Conservation (phyloP, 2,797 vertebrate species). For the Phalanger gymnotis region DNA sequence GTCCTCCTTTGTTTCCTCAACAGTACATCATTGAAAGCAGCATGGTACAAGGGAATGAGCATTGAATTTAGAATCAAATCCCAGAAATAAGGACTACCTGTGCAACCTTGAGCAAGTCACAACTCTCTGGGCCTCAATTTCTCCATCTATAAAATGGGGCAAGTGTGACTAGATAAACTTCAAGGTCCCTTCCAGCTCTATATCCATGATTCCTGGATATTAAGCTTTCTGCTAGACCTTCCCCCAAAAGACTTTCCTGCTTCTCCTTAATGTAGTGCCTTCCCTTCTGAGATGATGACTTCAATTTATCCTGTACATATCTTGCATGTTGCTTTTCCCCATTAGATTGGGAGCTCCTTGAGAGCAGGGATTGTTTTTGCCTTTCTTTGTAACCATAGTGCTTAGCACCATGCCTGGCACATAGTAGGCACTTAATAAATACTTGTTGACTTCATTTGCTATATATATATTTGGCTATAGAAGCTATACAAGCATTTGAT, state of each 20-base stretch:
- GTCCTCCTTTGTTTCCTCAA: background rate
- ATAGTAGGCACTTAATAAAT: background rate
- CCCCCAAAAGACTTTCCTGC: background rate
- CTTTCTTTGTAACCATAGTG: background rate
- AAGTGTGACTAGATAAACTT: background rate
- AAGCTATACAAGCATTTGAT: background rate
- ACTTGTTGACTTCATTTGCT: background rate
- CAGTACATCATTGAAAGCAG: background rate
- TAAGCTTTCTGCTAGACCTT: background rate
- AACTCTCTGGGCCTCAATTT: background rate
- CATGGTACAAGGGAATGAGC: background rate
- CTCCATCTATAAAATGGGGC: background rate
- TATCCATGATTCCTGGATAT: background rate
- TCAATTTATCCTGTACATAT: background rate
- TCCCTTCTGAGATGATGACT: background rate
- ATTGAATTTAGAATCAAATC: background rate
- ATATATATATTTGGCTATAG: too few species aligned
- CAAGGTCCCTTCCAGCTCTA: background rate
- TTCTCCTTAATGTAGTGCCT: background rate
- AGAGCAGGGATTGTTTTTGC: background rate
- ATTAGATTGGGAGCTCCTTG: background rate
- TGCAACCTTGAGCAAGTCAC: background rate
- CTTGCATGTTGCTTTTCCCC: background rate
- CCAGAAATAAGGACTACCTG: background rate
- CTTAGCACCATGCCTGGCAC: background rate